Evolutionary conservation across 1,140 invertebrate species (phyloP).

Genomic region (Microplitis demolitor): DNA sequence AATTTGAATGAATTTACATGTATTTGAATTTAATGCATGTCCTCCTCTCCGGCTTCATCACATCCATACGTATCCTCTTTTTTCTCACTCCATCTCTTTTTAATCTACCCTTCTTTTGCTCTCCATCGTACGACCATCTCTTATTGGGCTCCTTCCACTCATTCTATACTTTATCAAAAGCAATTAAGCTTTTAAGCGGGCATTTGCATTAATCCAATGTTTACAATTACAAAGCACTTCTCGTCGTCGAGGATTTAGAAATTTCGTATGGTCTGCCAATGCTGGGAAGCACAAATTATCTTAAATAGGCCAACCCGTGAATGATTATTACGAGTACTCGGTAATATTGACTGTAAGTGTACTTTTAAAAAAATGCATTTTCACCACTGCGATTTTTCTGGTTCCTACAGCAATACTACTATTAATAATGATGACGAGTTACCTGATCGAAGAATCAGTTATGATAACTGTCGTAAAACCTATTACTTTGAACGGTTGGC

Average conservation of each 20-base stretch:
- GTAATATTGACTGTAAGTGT: too few species aligned
- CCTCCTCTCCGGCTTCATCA: constrained; percentile 25
- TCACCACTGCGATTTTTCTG: too few species aligned
- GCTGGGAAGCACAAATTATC: too few species aligned
- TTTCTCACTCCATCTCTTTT: constrained; percentile 5
- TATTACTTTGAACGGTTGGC: too few species aligned
- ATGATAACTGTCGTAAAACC: too few species aligned
- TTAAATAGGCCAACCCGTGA: too few species aligned
- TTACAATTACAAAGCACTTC: constrained; percentile 58
- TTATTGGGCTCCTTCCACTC: neutral
- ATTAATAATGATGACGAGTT: too few species aligned
- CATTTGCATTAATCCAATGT: constrained; percentile 65
- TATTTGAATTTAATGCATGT: constrained; percentile 62
- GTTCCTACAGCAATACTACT: too few species aligned
- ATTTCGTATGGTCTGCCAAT: constrained; percentile 9
- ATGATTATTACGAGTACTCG: too few species aligned
- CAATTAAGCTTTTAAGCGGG: constrained; percentile 64
- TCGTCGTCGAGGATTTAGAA: constrained; percentile 27
- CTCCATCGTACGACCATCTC: constrained; percentile 5
- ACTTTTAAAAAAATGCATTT: too few species aligned
- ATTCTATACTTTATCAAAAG: constrained; percentile 61
- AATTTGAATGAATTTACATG: constrained; percentile 65
- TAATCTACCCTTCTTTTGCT: constrained; percentile 5
- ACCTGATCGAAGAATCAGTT: too few species aligned
- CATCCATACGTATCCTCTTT: constrained; percentile 11